Conservation (phyloP, 2,113 vertebrate genomes). For the Prunella fulvescens region DNA sequence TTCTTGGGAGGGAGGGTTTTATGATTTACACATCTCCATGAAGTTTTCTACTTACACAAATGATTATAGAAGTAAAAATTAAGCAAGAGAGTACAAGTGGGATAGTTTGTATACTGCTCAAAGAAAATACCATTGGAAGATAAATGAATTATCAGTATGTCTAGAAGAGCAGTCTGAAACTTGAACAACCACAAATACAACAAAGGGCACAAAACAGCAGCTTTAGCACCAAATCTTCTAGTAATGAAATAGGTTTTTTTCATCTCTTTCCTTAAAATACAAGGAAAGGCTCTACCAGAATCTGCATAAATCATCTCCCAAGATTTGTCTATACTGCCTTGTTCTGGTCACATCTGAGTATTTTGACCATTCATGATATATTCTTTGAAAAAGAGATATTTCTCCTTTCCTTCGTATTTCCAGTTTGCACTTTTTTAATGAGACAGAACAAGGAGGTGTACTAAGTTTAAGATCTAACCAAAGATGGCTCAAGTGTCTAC, state of each 20-base stretch:
- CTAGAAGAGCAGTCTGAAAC: background rate
- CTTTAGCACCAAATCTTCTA: background rate
- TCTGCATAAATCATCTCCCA: background rate
- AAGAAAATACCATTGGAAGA: background rate
- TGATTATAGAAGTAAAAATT: background rate
- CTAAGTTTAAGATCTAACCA: background rate
- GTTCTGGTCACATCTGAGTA: background rate
- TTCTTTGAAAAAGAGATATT: background rate
- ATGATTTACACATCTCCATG: background rate
- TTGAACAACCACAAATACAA: background rate
- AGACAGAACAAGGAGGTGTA: background rate
- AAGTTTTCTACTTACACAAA: background rate
- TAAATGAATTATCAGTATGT: background rate
- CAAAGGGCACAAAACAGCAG: background rate
- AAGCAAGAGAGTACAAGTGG: accelerated
- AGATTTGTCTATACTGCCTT: background rate
- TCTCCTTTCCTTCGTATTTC: background rate
- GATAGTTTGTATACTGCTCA: no score
- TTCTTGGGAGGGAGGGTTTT: background rate
- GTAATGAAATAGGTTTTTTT: accelerated
- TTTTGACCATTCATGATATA: background rate
- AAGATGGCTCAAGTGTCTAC: background rate
- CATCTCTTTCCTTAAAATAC: background rate
- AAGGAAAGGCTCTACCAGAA: background rate
- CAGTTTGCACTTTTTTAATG: background rate